Percentiles rank a stretch among this genome's conserved stretches.
phyloP scores from a whole-genome alignment of 1,140 invertebrate species.

The Charaxes varanes region DNA sequence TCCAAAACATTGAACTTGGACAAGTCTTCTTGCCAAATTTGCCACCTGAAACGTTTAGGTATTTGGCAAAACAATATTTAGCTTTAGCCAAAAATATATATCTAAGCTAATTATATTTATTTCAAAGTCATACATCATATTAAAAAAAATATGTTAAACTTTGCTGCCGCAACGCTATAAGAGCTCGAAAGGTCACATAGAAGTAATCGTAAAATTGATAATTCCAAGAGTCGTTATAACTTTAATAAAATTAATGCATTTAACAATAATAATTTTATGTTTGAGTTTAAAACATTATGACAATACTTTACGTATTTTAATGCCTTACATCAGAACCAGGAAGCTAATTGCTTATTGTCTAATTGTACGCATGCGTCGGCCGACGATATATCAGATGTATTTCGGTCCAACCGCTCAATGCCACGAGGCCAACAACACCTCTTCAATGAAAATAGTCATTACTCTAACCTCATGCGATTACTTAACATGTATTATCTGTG shows the following conservation, averaged over 20 bases:
- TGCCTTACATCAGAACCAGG: constrained; percentile 33
- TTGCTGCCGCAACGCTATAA: no score
- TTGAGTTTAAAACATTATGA: no score
- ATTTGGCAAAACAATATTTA: constrained; percentile 16
- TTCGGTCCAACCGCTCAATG: constrained; percentile 48
- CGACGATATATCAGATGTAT: constrained; percentile 27
- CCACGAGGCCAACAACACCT: constrained; percentile 59
- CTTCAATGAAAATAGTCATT: constrained; percentile 55
- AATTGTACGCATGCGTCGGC: constrained; percentile 5
- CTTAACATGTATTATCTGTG: constrained; percentile 13
- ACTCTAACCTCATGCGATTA: constrained; percentile 27
- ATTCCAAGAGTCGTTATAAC: no score
- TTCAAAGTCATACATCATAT: no score
- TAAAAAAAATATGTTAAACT: no score
- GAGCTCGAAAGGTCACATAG: no score
- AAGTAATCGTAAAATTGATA: no score
- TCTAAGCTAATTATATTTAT: background rate
- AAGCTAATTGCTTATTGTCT: constrained; percentile 30
- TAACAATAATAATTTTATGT: background rate
- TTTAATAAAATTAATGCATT: background rate
- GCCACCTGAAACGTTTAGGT: constrained; percentile 6
- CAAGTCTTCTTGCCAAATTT: constrained; percentile 29
- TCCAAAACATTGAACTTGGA: constrained; percentile 57
- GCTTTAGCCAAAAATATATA: constrained; percentile 20
- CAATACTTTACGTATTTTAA: constrained; percentile 14